Percentiles rank a stretch among this genome's conserved stretches.
phyloP scores from a whole-genome alignment of 2,113 vertebrate species.

The Archilochus colubris region DNA sequence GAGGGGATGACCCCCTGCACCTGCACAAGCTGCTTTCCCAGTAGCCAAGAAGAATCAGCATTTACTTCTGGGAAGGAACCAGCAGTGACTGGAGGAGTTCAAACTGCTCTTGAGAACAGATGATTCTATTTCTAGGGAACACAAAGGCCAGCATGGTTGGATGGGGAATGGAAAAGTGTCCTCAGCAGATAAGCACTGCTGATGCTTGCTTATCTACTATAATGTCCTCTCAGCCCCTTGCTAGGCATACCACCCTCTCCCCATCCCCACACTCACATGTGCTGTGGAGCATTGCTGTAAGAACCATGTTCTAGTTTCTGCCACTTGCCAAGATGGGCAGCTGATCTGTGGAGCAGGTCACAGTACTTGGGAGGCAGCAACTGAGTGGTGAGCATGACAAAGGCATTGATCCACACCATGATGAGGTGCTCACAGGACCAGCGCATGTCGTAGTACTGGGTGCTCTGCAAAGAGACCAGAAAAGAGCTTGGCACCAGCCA shows the following conservation, averaged over 20 bases:
- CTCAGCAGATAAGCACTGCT: neutral
- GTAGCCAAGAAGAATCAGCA: neutral
- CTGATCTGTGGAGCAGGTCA: constrained; percentile 94
- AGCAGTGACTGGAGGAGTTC: neutral
- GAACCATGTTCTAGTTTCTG: constrained; percentile 96
- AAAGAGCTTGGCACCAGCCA: neutral
- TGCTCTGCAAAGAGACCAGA: constrained; percentile 85
- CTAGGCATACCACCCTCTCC: neutral
- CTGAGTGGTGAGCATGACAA: constrained; percentile 97
- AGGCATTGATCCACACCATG: constrained; percentile 99
- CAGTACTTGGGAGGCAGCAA: constrained; percentile 96
- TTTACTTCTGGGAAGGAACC: neutral
- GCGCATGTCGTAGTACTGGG: constrained; percentile 99
- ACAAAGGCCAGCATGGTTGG: neutral
- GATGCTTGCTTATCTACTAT: neutral
- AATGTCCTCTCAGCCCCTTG: neutral
- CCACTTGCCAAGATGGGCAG: constrained; percentile 96
- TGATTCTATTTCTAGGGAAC: neutral
- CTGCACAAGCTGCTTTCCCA: neutral
- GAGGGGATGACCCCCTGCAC: neutral
- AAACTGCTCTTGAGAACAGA: neutral
- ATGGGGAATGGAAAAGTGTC: neutral
- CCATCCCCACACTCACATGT: constrained; percentile 85
- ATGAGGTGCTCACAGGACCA: constrained; percentile 99
- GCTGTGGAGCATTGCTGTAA: constrained; percentile 96